These are phyloP conservation scores for Phataginus tetradactyla DNA, from an alignment of 2,797 vertebrate genomes.

Conservation along the genomic window DNA sequence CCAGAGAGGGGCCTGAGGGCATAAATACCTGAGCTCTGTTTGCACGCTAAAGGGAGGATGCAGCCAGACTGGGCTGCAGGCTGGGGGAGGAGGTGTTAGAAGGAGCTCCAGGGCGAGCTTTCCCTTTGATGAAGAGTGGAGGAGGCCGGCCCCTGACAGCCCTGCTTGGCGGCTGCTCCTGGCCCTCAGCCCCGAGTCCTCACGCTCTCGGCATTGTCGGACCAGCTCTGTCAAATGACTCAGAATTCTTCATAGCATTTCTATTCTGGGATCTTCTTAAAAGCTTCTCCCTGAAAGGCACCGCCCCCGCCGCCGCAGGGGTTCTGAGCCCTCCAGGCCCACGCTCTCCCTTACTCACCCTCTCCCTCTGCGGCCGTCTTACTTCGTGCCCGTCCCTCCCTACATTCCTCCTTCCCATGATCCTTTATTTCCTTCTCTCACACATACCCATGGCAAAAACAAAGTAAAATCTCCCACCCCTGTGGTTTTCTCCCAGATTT, in stretches of 20 bases:
- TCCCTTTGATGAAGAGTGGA: neutral
- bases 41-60: neutral
- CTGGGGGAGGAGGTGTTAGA: neutral
- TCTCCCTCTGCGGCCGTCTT: neutral
- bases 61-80: neutral
- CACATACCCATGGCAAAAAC: accelerated
- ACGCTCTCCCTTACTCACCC: no score
- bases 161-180: neutral
- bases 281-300: accelerated
- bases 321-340: no score
- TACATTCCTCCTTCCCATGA: neutral
- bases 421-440: neutral
- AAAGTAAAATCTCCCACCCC: neutral
- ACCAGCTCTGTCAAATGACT: neutral
- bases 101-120: neutral
- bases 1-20: neutral
- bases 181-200: neutral
- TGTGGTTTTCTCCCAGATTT: no score
- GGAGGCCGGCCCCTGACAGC: neutral
- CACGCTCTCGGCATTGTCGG: neutral
- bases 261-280: neutral
- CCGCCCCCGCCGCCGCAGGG: accelerated
- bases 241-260: neutral
- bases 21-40: neutral
- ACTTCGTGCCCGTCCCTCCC: neutral